Conservation (phyloP, 1,140 invertebrate species). For the Zeugodacus cucurbitae region DNA sequence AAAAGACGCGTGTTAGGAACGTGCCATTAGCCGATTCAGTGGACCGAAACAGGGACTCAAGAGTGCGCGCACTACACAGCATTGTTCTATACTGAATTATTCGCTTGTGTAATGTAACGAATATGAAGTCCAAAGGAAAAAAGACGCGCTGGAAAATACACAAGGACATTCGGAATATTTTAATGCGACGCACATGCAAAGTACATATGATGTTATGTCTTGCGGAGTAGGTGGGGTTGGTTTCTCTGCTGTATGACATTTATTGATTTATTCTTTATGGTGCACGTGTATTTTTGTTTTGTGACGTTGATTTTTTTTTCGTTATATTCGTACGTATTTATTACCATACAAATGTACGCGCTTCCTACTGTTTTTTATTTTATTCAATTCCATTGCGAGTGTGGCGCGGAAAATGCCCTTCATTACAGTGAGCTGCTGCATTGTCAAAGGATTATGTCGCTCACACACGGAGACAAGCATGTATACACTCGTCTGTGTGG, state of each 20-base stretch:
- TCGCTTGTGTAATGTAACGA: neutral
- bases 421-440: neutral
- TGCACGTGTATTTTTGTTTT: neutral
- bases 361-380: neutral
- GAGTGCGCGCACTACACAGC: neutral
- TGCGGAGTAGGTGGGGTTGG: neutral
- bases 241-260: neutral
- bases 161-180: neutral
- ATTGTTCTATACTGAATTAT: neutral
- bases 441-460: conserved; percentile 13
- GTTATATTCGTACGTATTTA: neutral
- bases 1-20: neutral
- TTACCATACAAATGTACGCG: neutral
- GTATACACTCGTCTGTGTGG: too few relatives aligned
- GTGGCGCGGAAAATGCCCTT: neutral
- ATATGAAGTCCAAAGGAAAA: neutral
- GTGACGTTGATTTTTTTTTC: neutral
- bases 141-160: neutral
- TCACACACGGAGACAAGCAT: neutral
- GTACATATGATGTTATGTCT: neutral
- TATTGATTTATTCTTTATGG: neutral
- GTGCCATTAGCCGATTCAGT: neutral
- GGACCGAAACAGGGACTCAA: neutral
- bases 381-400: neutral
- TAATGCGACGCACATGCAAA: neutral